These are phyloP conservation scores for Nyctibius bracteatus DNA, from an alignment of 2,113 vertebrate genomes.

Conservation along the genomic window DNA sequence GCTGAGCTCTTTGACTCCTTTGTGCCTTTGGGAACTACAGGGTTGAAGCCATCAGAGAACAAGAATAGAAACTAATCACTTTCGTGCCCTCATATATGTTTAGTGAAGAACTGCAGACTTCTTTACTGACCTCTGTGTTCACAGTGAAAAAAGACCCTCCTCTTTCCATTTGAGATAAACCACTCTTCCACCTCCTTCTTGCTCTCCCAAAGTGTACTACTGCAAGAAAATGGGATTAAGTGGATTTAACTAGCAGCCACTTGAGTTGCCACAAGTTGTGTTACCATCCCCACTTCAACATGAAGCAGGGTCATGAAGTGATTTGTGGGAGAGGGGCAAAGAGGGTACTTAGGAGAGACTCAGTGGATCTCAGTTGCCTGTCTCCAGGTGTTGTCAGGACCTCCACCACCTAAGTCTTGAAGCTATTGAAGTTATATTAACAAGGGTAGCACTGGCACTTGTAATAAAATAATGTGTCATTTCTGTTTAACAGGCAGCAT, in stretches of 20 bases:
- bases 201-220: background rate
- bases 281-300: slow-evolving; percentile 22
- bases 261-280: slow-evolving; percentile 8
- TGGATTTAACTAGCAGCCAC: slow-evolving; percentile 38
- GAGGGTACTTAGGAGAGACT: background rate
- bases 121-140: slow-evolving; percentile 66
- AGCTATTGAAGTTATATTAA: background rate
- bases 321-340: background rate
- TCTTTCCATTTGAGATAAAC: slow-evolving; percentile 40
- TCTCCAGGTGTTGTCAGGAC: background rate
- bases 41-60: slow-evolving; percentile 35
- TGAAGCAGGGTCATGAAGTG: background rate
- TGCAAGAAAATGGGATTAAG: slow-evolving; percentile 58
- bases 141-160: slow-evolving; percentile 5
- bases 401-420: background rate
- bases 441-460: background rate
- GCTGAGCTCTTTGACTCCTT: slow-evolving; percentile 44
- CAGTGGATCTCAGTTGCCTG: background rate
- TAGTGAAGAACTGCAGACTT: slow-evolving; percentile 25
- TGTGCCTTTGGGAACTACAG: slow-evolving; percentile 30
- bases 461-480: background rate
- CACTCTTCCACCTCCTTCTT: background rate
- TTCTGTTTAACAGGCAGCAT: background rate
- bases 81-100: slow-evolving; percentile 28
- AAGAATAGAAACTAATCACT: slow-evolving; percentile 62